Evolutionary conservation across 2,888 invertebrate species (phyloP), one percentile per base, ranked within the genome.

Genomic region (Parelbella ahira): DNA sequence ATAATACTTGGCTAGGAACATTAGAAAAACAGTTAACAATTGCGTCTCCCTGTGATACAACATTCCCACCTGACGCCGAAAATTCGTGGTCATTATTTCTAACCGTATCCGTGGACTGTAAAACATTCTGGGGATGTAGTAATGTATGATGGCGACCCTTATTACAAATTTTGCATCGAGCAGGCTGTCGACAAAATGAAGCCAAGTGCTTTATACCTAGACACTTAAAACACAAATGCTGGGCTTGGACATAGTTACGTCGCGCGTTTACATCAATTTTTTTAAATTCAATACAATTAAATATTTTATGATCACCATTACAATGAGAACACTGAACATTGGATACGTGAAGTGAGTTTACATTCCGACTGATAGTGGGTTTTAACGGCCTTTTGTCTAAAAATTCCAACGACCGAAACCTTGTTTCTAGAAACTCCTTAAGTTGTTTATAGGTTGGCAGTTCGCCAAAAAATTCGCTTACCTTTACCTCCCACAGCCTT

Each of bases 141-240:
- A 54, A 32, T 1, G 50, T 44, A 15, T 56, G 54, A 37, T 54
- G 56, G n/a, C 2, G 34, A 34, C 32, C 42, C 5, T 37, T 45
- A 25, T 47, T 49, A 37, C 52, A 54, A 6, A 51, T 34, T 5
- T 41, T 41, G 36, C 54, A 57, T 2, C 29, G 39, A 1, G 30
- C 24, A 10, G 19, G 20, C n/a, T 32, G 41, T 1, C 45, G 46
- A 28, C 56, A 58, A 6, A 28, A 19, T 5, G 25, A 49, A 3
- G 44, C 52, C 1, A 45, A 36, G 15, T 58, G 58, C 27, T 50
- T 53, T 1, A 23, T 13, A 6, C 37, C 37, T 2, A 60, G 37
- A 30, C 55, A 60, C 34, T 51, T 50, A 32, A 56, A 60, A 37
- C 57, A 56, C 3, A 58, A 15, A 4, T 34, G 30, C 4, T 50